Conservation (phyloP, 2,888 invertebrate species). For the Myopa testacea region DNA sequence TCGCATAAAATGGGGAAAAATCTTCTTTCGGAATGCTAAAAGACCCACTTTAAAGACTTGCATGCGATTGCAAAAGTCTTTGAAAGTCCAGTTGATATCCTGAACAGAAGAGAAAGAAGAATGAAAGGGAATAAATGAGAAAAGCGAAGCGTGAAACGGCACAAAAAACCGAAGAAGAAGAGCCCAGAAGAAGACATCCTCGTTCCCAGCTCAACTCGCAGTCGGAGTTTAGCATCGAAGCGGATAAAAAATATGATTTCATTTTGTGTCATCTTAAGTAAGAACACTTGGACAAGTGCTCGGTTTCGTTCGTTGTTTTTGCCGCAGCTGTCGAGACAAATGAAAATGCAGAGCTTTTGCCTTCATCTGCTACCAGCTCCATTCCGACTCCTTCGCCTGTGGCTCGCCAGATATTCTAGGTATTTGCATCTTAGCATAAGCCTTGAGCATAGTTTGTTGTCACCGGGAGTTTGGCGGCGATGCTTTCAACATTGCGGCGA, state of each 20-base stretch:
- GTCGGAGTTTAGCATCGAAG: not conserved
- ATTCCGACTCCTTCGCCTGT: not conserved
- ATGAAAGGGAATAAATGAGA: too few species aligned
- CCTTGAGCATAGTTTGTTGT: not conserved
- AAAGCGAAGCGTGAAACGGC: not conserved
- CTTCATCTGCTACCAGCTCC: not conserved
- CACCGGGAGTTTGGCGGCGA: not conserved
- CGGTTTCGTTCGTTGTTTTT: not conserved
- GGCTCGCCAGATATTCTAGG: not conserved
- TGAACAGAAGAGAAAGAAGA: not conserved
- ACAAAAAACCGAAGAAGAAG: too few species aligned
- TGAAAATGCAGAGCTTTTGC: conserved; percentile 28
- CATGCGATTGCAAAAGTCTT: not conserved
- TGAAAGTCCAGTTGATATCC: not conserved
- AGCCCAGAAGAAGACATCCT: too few species aligned
- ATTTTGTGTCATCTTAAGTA: conserved; percentile 24
- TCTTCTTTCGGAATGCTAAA: not conserved
- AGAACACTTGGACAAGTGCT: conserved; percentile 2
- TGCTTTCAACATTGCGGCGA: not conserved
- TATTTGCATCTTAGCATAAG: not conserved
- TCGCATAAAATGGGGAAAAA: not conserved
- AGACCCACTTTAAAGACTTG: not conserved
- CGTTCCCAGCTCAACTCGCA: not conserved
- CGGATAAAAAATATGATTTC: conserved; percentile 33
- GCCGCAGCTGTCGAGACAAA: conserved; percentile 31